Evolutionary conservation across 1,140 invertebrate species (phyloP), one percentile per base, ranked within the genome.

Genomic region (Elymnias hypermnestra): DNA sequence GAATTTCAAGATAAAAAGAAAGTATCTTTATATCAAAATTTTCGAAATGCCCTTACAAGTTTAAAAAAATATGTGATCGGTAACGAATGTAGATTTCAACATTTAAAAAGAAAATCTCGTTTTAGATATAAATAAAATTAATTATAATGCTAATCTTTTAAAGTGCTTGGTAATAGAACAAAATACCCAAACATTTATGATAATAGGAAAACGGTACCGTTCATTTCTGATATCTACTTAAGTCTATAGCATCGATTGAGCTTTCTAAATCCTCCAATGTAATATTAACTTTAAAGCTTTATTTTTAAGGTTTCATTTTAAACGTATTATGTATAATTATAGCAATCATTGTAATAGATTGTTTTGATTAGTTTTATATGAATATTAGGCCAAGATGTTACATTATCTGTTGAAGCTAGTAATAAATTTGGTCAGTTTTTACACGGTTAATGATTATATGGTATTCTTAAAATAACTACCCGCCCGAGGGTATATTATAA

Each of bases 321-420:
- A 10, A 6, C 10, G 33, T 10, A 36, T 9, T 19, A 8, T 7
- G 19, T 36, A 21, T 36, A 36, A 36, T 36, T 36, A 36, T 15
- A 44, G 10, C 14, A 44, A 44, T 44, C 42, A 35, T 26, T 13
- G 19, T 44, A 44, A 44, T 44, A 23, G 69, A 69, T 69, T 67
- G 58, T 63, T 64, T 41, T 62, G 55, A 63, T 64, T 62, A 58
- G 51, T 52, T 45, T 33, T 33, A 33, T 33, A 57, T 66, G 56
- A 62, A 60, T 66, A 60, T 66, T 66, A 55, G 29, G 13, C 21
- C 9, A 22, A n/a, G 42, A 35, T 25, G 31, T 33, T 17, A 44
- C 42, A 44, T 35, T 25, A 15, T 19, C 42, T 33, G 36, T 44
- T 36, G 42, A 44, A 36, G 9, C 8, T 15, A 31, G 6, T 22